A percentile compares a stretch with the other conserved stretches of the same genome.
Conservation (phyloP, 2,113 vertebrate species). For the Murina feae region DNA sequence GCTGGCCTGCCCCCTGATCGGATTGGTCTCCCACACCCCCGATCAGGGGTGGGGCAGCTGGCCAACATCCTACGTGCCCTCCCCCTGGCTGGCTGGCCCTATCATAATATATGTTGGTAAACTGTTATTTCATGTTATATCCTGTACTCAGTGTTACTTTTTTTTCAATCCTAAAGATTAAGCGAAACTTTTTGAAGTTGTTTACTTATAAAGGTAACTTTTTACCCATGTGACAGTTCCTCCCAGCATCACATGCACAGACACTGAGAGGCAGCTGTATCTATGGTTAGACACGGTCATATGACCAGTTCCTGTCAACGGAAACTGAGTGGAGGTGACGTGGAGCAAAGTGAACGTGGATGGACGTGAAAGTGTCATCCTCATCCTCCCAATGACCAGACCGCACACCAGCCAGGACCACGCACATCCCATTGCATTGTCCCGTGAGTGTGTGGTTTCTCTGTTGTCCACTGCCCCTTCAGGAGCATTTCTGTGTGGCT, state of each 20-base stretch:
- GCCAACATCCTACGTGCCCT: too few relatives aligned
- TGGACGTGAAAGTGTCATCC: background rate
- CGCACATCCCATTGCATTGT: fast-evolving
- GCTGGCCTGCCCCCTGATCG: too few relatives aligned
- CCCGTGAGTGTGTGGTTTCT: too few relatives aligned
- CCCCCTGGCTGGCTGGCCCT: too few relatives aligned
- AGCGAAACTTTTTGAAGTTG: background rate
- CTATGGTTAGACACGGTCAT: fast-evolving
- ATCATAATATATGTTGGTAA: background rate
- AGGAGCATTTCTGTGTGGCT: fast-evolving
- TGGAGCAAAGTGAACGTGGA: background rate
- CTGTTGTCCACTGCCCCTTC: background rate
- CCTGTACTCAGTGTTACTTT: background rate
- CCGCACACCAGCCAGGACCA: background rate
- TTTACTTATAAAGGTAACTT: background rate
- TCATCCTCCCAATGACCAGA: background rate
- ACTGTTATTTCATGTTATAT: background rate
- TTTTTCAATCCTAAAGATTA: background rate
- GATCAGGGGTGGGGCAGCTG: too few relatives aligned
- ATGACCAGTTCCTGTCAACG: background rate
- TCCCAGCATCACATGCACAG: fast-evolving
- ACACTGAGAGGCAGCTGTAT: background rate
- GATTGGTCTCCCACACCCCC: too few relatives aligned
- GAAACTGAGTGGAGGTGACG: too few relatives aligned
- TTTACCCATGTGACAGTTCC: too few relatives aligned